These are phyloP conservation scores for Pterostichus niger DNA, from an alignment of 2,888 invertebrate genomes.

Conservation along the genomic window DNA sequence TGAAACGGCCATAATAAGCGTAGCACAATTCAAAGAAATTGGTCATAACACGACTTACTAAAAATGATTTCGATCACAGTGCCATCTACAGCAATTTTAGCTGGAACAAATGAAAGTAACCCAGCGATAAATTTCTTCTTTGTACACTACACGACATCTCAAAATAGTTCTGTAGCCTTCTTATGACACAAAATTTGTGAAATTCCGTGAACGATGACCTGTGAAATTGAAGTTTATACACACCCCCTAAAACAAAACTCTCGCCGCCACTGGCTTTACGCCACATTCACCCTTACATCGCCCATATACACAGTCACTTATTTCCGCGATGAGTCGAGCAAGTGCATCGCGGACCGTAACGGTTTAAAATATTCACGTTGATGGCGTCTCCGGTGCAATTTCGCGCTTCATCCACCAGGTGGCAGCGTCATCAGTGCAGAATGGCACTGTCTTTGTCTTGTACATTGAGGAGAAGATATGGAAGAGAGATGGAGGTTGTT, in stretches of 20 bases:
- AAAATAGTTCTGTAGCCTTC: too few species aligned
- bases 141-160: too few species aligned
- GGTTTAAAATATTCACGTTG: slow-evolving; percentile 70
- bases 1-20: too few species aligned
- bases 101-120: too few species aligned
- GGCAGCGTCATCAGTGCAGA: slow-evolving; percentile 68
- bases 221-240: slow-evolving; percentile 63
- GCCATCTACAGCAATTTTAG: too few species aligned
- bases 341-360: slow-evolving; percentile 48
- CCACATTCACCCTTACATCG: slow-evolving; percentile 33
- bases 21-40: too few species aligned
- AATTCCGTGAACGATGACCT: slow-evolving; percentile 54
- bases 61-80: too few species aligned
- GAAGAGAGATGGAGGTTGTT: neutral
- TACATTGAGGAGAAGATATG: too few species aligned
- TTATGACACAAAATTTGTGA: slow-evolving; percentile 39
- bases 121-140: neutral
- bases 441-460: too few species aligned
- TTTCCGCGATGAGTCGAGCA: slow-evolving; percentile 16
- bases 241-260: slow-evolving; percentile 37
- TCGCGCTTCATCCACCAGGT: slow-evolving; percentile 70
- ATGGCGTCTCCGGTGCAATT: slow-evolving; percentile 68
- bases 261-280: slow-evolving; percentile 21
- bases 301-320: neutral
- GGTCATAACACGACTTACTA: too few species aligned